These are phyloP conservation scores for Panzeria rudis DNA, from an alignment of 2,888 invertebrate genomes.

Conservation along the genomic window DNA sequence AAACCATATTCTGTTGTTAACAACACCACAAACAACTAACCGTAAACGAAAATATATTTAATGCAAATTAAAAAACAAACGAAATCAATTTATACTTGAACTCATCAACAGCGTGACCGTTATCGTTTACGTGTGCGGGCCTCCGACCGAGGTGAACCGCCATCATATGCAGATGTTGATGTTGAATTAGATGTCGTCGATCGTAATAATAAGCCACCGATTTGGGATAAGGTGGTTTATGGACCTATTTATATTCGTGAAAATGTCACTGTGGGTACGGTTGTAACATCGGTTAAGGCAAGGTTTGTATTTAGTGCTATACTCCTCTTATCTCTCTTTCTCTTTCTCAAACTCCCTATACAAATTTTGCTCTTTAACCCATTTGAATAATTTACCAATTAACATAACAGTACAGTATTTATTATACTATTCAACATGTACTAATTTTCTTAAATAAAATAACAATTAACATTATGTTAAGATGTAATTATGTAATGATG, in stretches of 20 bases:
- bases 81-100: conserved; percentile 46
- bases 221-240: conserved; percentile 97
- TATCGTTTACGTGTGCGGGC: conserved; percentile 98
- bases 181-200: conserved; percentile 99
- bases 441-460: conserved; percentile 30
- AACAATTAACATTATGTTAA: conserved; percentile 69
- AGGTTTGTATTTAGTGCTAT: conserved; percentile 91
- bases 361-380: conserved; percentile 18
- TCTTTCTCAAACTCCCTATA: conserved; percentile 19
- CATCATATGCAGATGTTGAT: conserved; percentile 97
- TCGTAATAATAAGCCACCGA: conserved; percentile 98
- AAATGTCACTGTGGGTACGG: conserved; percentile 99
- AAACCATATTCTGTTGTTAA: conserved; percentile 45
- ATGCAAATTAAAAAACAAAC: conserved; percentile 23
- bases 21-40: conserved; percentile 50
- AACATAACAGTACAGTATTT: conserved; percentile 21
- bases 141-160: conserved; percentile 96
- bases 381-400: not conserved
- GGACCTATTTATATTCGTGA: conserved; percentile 99
- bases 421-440: too few species aligned
- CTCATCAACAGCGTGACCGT: conserved; percentile 91
- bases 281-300: conserved; percentile 99
- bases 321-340: conserved; percentile 9
- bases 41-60: conserved; percentile 16
- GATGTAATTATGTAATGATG: not conserved